phyloP scores from a whole-genome alignment of 2,113 vertebrate genomes.

The Pitta sordida region DNA sequence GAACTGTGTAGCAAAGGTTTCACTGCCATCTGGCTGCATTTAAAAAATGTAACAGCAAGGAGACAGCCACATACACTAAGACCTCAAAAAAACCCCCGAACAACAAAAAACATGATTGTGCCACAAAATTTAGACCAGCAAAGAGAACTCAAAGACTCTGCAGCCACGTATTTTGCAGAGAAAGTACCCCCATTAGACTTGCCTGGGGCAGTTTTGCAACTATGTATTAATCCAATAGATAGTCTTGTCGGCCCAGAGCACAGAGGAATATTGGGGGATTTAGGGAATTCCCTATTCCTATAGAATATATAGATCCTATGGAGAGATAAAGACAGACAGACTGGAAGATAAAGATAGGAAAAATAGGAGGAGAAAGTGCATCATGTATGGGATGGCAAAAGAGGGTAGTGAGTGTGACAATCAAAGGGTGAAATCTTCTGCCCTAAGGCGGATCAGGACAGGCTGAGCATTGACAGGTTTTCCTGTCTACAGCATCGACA shows the following conservation, averaged over 20 bases:
- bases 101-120: not conserved
- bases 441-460: too few relatives aligned
- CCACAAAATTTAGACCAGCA: not conserved
- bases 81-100: not conserved
- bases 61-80: not conserved
- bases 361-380: accelerated
- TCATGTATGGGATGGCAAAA: accelerated
- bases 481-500: not conserved
- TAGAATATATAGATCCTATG: not conserved
- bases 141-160: not conserved
- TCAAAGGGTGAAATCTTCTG: not conserved
- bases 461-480: accelerated
- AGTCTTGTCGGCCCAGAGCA: not conserved
- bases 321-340: too few relatives aligned
- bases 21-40: conserved; percentile 3
- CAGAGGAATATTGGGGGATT: accelerated
- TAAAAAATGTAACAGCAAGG: not conserved
- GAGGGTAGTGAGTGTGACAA: too few relatives aligned
- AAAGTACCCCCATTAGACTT: accelerated
- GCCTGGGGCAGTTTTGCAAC: not conserved
- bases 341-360: not conserved
- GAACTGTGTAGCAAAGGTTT: not conserved
- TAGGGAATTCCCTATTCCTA: not conserved
- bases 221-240: accelerated
- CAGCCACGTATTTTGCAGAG: not conserved